Percentiles rank a stretch among this genome's conserved stretches.
phyloP scores from a whole-genome alignment of 2,888 invertebrate genomes.

The Disparrhopalites patrizii region DNA sequence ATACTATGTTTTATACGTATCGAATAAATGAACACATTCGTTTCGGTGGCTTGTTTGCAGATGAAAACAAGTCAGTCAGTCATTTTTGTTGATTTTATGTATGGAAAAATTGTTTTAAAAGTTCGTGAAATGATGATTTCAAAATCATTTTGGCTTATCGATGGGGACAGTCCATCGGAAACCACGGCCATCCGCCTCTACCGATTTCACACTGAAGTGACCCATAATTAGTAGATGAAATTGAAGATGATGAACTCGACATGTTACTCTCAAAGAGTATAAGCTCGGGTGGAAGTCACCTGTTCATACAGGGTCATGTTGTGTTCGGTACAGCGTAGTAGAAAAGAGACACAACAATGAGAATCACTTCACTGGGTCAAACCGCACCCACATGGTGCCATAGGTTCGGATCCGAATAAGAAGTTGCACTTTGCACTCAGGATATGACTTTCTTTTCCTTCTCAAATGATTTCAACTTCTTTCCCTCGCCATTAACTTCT shows the following conservation, averaged over 20 bases:
- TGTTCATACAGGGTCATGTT: slow-evolving; percentile 21
- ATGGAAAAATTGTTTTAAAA: background rate
- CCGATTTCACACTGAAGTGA: slow-evolving; percentile 23
- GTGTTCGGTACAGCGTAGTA: no score
- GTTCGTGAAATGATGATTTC: background rate
- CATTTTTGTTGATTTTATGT: slow-evolving; percentile 7
- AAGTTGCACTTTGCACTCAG: slow-evolving; percentile 6
- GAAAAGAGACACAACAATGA: slow-evolving; percentile 8
- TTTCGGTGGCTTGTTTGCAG: slow-evolving; percentile 19
- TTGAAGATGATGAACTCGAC: background rate
- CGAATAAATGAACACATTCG: slow-evolving; percentile 23
- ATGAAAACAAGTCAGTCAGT: slow-evolving; percentile 24
- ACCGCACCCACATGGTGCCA: slow-evolving; percentile 24
- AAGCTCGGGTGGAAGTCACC: slow-evolving; percentile 26
- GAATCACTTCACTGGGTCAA: slow-evolving; percentile 26
- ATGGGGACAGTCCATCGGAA: slow-evolving; percentile 24
- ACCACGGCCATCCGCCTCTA: slow-evolving; percentile 25
- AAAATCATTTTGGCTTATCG: slow-evolving; percentile 17
- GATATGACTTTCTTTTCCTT: no score
- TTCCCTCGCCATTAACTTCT: no score
- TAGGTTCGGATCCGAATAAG: slow-evolving; percentile 17
- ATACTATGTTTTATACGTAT: slow-evolving; percentile 14
- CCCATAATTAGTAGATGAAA: slow-evolving; percentile 13
- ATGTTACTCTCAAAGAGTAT: slow-evolving; percentile 23
- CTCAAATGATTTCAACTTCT: no score